Conservation (phyloP, 2,113 vertebrate species). For the Struthio camelus region DNA sequence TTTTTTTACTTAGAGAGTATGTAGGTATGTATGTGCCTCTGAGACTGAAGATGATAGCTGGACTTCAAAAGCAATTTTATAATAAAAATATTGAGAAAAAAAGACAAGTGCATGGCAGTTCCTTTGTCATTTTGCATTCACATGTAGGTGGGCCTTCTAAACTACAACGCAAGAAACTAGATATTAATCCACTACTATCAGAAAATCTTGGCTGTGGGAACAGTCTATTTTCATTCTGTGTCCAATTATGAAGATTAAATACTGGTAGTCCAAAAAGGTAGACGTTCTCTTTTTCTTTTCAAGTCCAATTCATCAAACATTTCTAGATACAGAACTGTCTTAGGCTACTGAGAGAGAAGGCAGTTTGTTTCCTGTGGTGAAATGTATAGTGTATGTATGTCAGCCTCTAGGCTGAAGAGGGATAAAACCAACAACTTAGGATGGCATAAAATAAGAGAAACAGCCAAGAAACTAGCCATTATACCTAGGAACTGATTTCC, state of each 20-base stretch:
- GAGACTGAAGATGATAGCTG: not conserved
- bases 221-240: not conserved
- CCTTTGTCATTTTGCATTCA: not conserved
- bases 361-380: not conserved
- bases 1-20: not conserved
- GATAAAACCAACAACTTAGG: not conserved
- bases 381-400: not conserved
- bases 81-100: not conserved
- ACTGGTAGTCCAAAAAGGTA: not conserved
- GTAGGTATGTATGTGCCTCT: not conserved
- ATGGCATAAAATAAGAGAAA: not conserved
- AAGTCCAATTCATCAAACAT: not conserved
- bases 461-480: not conserved
- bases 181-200: not conserved
- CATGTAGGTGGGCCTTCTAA: not conserved
- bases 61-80: not conserved
- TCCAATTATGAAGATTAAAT: not conserved
- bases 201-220: not conserved
- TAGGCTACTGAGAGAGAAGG: not conserved
- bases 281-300: not conserved
- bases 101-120: not conserved
- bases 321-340: not conserved
- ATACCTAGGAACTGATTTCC: not conserved
- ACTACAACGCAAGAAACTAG: not conserved
- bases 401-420: not conserved